Percentiles rank a stretch among this genome's conserved stretches.
phyloP scores from a whole-genome alignment of 1,140 invertebrate genomes.

The Bradynema listronoti region DNA sequence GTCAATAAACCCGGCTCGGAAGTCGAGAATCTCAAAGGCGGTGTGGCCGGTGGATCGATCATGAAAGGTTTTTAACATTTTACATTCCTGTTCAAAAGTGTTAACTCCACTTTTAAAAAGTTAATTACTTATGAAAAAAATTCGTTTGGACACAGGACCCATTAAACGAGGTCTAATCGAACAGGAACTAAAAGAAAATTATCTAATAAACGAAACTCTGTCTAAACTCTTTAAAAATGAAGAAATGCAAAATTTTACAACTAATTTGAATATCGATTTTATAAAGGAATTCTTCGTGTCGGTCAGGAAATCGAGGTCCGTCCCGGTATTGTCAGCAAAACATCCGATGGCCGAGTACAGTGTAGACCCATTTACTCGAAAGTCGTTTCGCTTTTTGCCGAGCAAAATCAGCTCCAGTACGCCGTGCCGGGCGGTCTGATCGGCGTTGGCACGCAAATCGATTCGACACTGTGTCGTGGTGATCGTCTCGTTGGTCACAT shows the following conservation, averaged over 20 bases:
- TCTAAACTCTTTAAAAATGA: too few relatives aligned
- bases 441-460: slow-evolving; percentile 97
- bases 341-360: slow-evolving; percentile 84
- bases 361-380: slow-evolving; percentile 91
- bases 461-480: slow-evolving; percentile 91
- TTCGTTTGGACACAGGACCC: too few relatives aligned
- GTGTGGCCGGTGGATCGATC: slow-evolving; percentile 96
- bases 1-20: slow-evolving; percentile 99
- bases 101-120: too few relatives aligned
- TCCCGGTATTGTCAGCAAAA: slow-evolving; percentile 78
- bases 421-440: slow-evolving; percentile 90
- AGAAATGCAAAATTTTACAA: too few relatives aligned
- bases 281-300: slow-evolving; percentile 62
- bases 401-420: slow-evolving; percentile 96
- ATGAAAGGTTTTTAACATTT: slow-evolving; percentile 86
- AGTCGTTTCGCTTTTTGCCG: slow-evolving; percentile 94
- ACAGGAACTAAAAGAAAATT: too few relatives aligned
- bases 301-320: slow-evolving; percentile 74
- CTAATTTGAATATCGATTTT: too few relatives aligned
- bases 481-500: slow-evolving; percentile 90
- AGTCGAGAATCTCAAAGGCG: slow-evolving; percentile 93
- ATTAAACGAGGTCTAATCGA: too few relatives aligned
- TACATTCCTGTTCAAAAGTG: too few relatives aligned
- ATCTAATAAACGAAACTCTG: too few relatives aligned
- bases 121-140: too few relatives aligned